A percentile compares a stretch with the other conserved stretches of the same genome.
phyloP scores from a whole-genome alignment of 2,113 vertebrate genomes.

The Anser brachyrhynchus region DNA sequence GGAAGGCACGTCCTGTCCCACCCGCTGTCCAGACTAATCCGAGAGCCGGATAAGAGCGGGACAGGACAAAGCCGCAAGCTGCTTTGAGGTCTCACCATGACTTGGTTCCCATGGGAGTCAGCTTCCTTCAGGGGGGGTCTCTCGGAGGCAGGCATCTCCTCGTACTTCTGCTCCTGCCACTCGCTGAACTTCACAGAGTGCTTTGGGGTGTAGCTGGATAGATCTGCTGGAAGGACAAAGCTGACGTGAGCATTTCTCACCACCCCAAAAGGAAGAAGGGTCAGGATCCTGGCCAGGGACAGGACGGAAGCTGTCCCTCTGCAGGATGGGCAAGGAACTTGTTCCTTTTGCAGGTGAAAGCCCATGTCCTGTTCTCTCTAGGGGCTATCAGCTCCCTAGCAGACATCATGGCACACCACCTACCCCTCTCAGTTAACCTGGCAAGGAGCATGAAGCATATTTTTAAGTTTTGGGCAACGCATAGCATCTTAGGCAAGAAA shows the following conservation, averaged over 20 bases:
- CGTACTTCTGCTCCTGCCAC: constrained; percentile 89
- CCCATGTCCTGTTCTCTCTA: no score
- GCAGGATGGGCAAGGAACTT: background rate
- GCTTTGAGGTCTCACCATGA: constrained; percentile 83
- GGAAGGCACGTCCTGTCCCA: background rate
- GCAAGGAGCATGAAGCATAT: background rate
- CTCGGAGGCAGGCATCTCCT: constrained; percentile 62
- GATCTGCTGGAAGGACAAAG: constrained; percentile 74
- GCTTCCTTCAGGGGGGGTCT: constrained; percentile 47
- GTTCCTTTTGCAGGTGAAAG: background rate
- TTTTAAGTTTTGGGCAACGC: background rate
- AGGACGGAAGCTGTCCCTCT: background rate
- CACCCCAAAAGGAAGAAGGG: background rate
- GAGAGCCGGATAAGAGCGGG: background rate
- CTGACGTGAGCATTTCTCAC: background rate
- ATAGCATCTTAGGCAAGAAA: background rate
- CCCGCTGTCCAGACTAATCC: background rate
- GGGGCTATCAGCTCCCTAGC: background rate
- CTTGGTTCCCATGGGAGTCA: constrained; percentile 69
- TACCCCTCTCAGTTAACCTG: no score
- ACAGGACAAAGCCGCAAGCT: background rate
- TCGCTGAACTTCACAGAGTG: constrained; percentile 86
- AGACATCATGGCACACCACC: background rate
- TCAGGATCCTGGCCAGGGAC: background rate
- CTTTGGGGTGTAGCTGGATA: constrained; percentile 92